phyloP scores from a whole-genome alignment of 2,888 invertebrate genomes.

The Hydriomena furcata region DNA sequence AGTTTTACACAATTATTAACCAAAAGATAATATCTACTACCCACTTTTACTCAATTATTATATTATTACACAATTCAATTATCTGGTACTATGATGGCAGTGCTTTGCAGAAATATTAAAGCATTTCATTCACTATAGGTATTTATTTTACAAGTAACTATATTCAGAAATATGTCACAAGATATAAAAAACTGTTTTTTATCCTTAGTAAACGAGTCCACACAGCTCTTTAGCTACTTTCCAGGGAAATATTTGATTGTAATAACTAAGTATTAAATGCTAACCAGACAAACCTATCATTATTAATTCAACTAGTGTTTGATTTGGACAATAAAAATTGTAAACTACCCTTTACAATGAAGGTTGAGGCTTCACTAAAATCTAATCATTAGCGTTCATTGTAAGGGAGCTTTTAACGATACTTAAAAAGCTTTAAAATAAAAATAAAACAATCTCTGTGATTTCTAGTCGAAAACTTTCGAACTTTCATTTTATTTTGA shows the following conservation, averaged over 20 bases:
- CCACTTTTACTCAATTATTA: too few species aligned
- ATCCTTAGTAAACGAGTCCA: too few species aligned
- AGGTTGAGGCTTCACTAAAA: not conserved
- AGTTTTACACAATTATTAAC: too few species aligned
- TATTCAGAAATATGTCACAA: too few species aligned
- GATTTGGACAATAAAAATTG: not conserved
- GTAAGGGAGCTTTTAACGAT: not conserved
- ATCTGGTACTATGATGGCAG: too few species aligned
- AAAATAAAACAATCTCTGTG: conserved; percentile 59
- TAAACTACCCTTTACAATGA: not conserved
- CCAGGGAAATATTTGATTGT: not conserved
- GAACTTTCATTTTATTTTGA: conserved; percentile 54
- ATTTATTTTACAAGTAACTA: too few species aligned
- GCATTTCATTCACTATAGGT: too few species aligned
- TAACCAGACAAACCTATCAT: not conserved
- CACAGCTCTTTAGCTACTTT: not conserved
- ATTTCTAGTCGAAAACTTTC: conserved; percentile 71
- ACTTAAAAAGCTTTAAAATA: conserved; percentile 9
- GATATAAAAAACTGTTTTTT: too few species aligned
- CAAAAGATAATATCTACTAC: too few species aligned
- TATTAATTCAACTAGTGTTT: not conserved
- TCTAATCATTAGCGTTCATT: not conserved
- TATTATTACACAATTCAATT: too few species aligned
- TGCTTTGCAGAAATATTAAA: too few species aligned
- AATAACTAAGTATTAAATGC: too few species aligned